A percentile compares a stretch with the other conserved stretches of the same genome.
phyloP scores from a whole-genome alignment of 1,140 invertebrate genomes.

The Drosophila nigromelanica region DNA sequence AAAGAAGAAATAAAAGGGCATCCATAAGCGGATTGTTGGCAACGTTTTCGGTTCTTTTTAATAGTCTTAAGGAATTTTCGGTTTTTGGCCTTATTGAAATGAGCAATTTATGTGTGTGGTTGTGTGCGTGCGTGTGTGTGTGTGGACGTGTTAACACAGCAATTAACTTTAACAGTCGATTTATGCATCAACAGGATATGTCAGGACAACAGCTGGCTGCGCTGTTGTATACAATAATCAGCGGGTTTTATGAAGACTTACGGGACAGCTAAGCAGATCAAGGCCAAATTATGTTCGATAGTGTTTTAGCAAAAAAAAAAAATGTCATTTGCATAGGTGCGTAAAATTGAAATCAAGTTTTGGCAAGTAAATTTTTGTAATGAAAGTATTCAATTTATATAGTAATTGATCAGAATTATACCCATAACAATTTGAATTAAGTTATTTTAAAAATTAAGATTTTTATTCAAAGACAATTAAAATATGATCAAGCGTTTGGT shows the following conservation, averaged over 20 bases:
- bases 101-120: conserved; percentile 38
- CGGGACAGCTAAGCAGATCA: conserved; percentile 3
- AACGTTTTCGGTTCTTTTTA: conserved; percentile 43
- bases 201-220: conserved; percentile 15
- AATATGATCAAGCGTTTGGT: too few relatives aligned
- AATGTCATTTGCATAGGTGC: conserved; percentile 13
- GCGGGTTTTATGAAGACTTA: conserved; percentile 23
- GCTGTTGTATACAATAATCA: conserved; percentile 2
- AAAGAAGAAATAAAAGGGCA: conserved; percentile 9
- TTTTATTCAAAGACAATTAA: too few relatives aligned
- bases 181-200: conserved; percentile 67
- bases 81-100: conserved; percentile 70
- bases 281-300: conserved; percentile 7
- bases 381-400: neutral
- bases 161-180: conserved; percentile 75
- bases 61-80: conserved; percentile 71
- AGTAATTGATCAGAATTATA: neutral
- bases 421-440: too few relatives aligned
- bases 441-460: too few relatives aligned
- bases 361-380: neutral
- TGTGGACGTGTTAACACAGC: conserved; percentile 72
- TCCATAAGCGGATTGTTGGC: conserved; percentile 66
- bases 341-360: too few relatives aligned
- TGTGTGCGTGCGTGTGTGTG: conserved; percentile 21
- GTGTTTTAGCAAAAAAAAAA: neutral